Evolutionary conservation across 1,140 invertebrate genomes (phyloP), one percentile per base, ranked within the genome.

Genomic region (Ceratina calcarata): DNA sequence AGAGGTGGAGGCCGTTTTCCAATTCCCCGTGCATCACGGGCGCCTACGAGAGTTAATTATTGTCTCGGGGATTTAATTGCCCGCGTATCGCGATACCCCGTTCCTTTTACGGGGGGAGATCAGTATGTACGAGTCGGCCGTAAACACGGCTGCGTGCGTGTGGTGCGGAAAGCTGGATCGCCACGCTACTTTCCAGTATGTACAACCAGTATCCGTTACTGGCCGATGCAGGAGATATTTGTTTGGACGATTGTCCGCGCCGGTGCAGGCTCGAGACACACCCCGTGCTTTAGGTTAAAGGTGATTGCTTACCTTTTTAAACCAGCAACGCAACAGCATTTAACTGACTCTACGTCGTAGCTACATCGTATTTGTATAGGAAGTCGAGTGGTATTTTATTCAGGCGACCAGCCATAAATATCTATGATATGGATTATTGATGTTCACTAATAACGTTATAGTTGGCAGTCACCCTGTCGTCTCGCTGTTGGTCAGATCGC

Each of bases 41-140:
- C 90, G 86, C 86, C 89, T 88, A 87, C 78, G 82, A 85, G 85
- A 91, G 90, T 91, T 92, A 89, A 92, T 92, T 91, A 91, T 89
- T 89, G 88, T 88, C 90, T 77, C 66, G 85, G 84, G 83, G 89
- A 89, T 92, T 92, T 92, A 92, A 92, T 92, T 92, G 89, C 90
- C 84, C 84, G 86, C 84, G 85, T 88, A 90, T 89, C 87, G 80
- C 68, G 85, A 83, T 83, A 79, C 55, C 55, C 75, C 37, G 32
- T 71, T 76, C 71, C 66, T 81, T 60, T 57, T 67, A 60, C 58
- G 32, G 60, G 37, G 60, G 20, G 15, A 16, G 70, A n/a, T n/a
- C n/a, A n/a, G 24, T 18, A 32, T 6, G 16, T 12, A 12, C 57
- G 57, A 64, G 51, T 27, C 55, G 74, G 49, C 32, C 57, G 66